Conservation (phyloP, 2,113 vertebrate genomes). For the Megaceryle torquata region DNA sequence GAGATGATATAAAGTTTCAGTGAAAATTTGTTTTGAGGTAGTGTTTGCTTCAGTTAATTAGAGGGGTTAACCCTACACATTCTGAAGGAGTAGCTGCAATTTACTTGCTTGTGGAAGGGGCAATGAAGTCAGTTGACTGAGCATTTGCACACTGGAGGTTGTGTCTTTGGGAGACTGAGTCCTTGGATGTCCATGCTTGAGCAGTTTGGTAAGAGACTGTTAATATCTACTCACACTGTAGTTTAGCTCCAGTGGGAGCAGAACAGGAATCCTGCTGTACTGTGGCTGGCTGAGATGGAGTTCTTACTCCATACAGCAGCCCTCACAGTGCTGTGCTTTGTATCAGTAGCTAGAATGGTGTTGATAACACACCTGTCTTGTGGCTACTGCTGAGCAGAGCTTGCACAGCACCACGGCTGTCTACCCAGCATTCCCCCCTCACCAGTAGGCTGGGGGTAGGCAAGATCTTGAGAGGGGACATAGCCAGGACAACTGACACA, state of each 20-base stretch:
- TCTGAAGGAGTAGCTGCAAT: neutral
- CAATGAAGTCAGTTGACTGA: neutral
- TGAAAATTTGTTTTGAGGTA: neutral
- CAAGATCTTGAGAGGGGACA: neutral
- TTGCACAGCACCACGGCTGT: too few relatives aligned
- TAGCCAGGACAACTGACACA: neutral
- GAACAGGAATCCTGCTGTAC: neutral
- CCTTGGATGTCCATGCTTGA: rapidly evolving
- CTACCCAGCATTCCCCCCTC: neutral
- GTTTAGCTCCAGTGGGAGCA: neutral
- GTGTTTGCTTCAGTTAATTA: neutral
- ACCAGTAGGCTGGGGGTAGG: too few relatives aligned
- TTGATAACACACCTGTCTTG: neutral
- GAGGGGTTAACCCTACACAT: neutral
- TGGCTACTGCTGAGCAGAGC: neutral
- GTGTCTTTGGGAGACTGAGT: neutral
- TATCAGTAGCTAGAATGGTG: neutral
- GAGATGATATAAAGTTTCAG: neutral
- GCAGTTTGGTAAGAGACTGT: neutral
- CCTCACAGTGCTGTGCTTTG: neutral
- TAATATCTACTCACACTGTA: neutral
- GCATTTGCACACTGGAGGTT: neutral
- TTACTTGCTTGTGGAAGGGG: neutral
- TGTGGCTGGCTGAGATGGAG: neutral
- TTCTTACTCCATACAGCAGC: neutral